Base-by-base conservation (phyloP, 2,113 vertebrate genomes). In the Peromyscus californicus region DNA sequence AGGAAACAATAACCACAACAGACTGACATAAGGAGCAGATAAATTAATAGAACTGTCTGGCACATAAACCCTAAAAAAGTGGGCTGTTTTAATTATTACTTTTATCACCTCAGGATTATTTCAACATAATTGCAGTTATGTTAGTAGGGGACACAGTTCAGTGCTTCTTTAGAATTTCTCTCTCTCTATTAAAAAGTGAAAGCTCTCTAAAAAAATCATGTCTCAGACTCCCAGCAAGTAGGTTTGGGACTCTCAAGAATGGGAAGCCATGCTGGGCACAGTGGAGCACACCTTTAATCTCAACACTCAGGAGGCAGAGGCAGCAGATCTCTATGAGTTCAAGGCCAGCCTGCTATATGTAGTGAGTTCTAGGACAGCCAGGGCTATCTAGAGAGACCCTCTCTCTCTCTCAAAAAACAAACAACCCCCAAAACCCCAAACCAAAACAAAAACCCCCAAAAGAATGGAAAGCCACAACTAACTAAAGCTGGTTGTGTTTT, bases 151-250 rank as follows among this genome's bases (percentile, higher is more conserved):
- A 83, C 33, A 80, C 26, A 51, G 26, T 65, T 74, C 85, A 63
- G 76, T 76, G 29, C 54, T 78, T 87, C 48, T 88, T 94, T 22
- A 75, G 74, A 95, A 75, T 51, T 70, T 67, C 87, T 48, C 80
- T 70, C 36, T 89, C 13, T 48, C 16, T 21, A 59, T 67, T 80
- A 36, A 84, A 75, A 97, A 94, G 59, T 83, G 33, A 42, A 95
- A 92, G 74, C 80, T 93, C 96, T 93, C 85, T 33, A 74, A 97
- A 97, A 97, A 67, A 39, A n/a, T 65, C n/a, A 93, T 5, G 67
- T 78, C 61, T n/a, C 48, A 96, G 83, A 90, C 2, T 91, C 59
- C 48, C 91, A 86, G n/a, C 54, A 89, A 97, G 51, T 82, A 21
- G 67, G 29, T 39, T 91, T 63, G 79, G 61, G 54, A 92, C n/a